phyloP scores from a whole-genome alignment of 2,797 vertebrate genomes.

The Pipistrellus pipistrellus region DNA sequence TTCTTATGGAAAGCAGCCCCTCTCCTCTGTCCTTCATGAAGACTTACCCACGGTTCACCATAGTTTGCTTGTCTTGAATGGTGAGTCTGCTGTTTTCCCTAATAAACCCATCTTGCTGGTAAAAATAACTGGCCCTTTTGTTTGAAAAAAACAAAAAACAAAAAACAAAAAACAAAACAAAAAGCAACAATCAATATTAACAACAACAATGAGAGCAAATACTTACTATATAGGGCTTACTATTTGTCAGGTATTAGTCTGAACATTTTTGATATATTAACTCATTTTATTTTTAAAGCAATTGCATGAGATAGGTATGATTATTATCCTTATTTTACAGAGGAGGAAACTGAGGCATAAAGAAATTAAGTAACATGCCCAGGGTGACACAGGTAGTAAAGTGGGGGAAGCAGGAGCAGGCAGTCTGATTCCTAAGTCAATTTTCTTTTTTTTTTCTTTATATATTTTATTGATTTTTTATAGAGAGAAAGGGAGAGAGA shows the following conservation, averaged over 20 bases:
- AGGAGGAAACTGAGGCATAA: background rate
- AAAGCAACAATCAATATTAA: background rate
- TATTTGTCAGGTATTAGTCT: background rate
- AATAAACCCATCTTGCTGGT: background rate
- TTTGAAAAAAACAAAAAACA: background rate
- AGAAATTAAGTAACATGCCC: background rate
- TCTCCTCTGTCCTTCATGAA: background rate
- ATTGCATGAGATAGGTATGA: background rate
- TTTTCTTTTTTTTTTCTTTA: background rate
- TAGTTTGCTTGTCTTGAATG: background rate
- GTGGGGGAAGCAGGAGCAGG: background rate
- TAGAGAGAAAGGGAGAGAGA: no score
- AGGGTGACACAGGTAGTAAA: background rate
- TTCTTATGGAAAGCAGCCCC: background rate
- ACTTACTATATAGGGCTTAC: background rate
- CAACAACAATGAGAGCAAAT: background rate
- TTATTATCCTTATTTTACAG: background rate
- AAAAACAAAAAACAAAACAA: background rate
- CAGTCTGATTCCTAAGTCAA: background rate
- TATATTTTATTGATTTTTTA: no score
- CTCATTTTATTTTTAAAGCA: conserved; percentile 3
- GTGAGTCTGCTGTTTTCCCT: background rate
- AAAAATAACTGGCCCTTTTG: background rate
- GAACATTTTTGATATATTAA: background rate
- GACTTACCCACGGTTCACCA: background rate